A percentile compares a stretch with the other conserved stretches of the same genome.
These are phyloP conservation scores for Hydraecia micacea DNA, from an alignment of 2,888 invertebrate species.

Conservation along the genomic window DNA sequence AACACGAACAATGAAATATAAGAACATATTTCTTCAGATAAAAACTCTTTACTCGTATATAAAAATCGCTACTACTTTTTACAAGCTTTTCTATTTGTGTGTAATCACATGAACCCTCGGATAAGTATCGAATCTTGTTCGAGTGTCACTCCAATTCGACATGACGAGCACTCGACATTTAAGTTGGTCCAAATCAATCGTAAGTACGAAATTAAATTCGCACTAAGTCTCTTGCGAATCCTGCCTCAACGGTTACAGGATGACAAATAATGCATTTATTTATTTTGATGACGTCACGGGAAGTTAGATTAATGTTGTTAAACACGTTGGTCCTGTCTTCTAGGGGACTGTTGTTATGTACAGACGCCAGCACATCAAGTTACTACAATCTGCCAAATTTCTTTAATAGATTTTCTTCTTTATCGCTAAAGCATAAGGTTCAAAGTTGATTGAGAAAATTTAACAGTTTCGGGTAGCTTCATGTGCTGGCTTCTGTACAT, in stretches of 20 bases:
- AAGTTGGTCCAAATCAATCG: slow-evolving; percentile 62
- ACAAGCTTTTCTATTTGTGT: slow-evolving; percentile 44
- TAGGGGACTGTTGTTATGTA: background rate
- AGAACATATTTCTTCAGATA: background rate
- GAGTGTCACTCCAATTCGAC: slow-evolving; percentile 60
- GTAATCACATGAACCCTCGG: slow-evolving; percentile 42
- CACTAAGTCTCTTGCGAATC: slow-evolving; percentile 38
- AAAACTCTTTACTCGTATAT: background rate
- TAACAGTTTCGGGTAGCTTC: no score
- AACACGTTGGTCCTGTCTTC: background rate
- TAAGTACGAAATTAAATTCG: slow-evolving; percentile 60
- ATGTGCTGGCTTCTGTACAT: no score
- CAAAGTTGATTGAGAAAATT: no score
- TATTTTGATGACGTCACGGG: background rate
- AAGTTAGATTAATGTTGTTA: background rate
- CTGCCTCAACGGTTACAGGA: slow-evolving; percentile 24
- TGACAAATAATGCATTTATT: slow-evolving; percentile 18
- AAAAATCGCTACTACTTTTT: slow-evolving; percentile 12
- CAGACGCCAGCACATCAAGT: no score
- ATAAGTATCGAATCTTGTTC: slow-evolving; percentile 51
- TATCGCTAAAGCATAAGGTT: no score
- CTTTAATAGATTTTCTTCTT: no score
- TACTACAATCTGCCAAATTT: no score
- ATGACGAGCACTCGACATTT: slow-evolving; percentile 54
- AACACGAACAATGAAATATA: slow-evolving; percentile 1